Evolutionary conservation across 2,888 invertebrate genomes (phyloP), one percentile per base, ranked within the genome.

Genomic region (Ommatoiulus sabulosus): DNA sequence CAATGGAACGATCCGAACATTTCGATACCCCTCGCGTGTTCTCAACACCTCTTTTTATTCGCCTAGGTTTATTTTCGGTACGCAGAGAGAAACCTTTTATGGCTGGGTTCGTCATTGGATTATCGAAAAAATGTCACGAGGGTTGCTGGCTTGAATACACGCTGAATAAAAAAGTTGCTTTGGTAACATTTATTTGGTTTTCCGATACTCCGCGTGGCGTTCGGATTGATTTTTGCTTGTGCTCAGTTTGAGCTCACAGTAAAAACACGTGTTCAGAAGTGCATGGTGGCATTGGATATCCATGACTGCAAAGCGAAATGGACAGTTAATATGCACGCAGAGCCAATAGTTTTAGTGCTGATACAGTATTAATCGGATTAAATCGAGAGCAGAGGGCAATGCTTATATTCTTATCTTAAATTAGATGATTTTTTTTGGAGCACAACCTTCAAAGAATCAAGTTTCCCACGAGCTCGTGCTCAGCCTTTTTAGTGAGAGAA

Each of bases 1-100:
- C n/a, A 72, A 24, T 72, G 72, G 72, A 72, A 72, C 24, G 24
- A 72, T 72, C 72, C 72, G 24, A 72, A 72, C 72, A 72, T 24
- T 24, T 72, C 8, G 72, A 24, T 24, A 8, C 10, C 72, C 72
- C 72, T 72, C 12, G 24, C 72, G 24, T 24, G 72, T 72, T n/a
- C 10, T 72, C 72, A 24, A 24, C 72, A 72, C 63, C 20, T 17
- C 72, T 24, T 72, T 72, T 52, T 52, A 15, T 24, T 24, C 24
- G 72, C 10, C 7, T 24, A 0, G 24, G 72, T 72, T 72, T 72
- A 72, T 72, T n/a, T 72, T 72, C 24, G 24, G 63, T 72, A 8
- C 24, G 7, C 7, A 8, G n/a, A 8, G 24, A 24, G 7, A 72
- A 24, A 72, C 72, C 72, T 72, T 72, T 72, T 72, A 72, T 72